phyloP scores from a whole-genome alignment of 2,113 vertebrate genomes.

The Vicugna pacos region DNA sequence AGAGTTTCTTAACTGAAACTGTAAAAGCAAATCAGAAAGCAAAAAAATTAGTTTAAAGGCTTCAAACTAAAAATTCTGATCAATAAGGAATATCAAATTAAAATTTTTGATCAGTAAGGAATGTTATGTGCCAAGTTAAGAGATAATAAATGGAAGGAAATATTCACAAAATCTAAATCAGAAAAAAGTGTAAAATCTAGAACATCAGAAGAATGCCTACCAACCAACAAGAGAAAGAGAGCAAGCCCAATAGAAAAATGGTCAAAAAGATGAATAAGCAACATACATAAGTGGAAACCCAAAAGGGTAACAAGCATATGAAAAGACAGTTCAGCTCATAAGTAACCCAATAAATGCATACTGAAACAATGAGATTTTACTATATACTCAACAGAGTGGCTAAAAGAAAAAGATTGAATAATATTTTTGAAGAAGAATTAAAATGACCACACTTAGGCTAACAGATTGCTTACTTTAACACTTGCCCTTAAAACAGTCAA shows the following conservation, averaged over 20 bases:
- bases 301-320: background rate
- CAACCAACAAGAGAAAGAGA: background rate
- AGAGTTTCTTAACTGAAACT: background rate
- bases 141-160: background rate
- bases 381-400: background rate
- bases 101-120: background rate
- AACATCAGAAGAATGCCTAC: background rate
- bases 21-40: background rate
- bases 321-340: background rate
- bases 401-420: background rate
- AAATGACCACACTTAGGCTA: too few relatives aligned
- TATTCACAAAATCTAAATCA: background rate
- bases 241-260: background rate
- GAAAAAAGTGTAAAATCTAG: background rate
- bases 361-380: background rate
- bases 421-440: too few relatives aligned
- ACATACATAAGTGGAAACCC: background rate
- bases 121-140: background rate
- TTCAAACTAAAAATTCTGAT: background rate
- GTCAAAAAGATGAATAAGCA: background rate
- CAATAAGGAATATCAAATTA: background rate
- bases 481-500: too few relatives aligned
- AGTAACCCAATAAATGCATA: background rate
- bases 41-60: background rate
- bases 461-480: too few relatives aligned